phyloP scores from a whole-genome alignment of 2,888 invertebrate genomes.

The Portevinia maculata region DNA sequence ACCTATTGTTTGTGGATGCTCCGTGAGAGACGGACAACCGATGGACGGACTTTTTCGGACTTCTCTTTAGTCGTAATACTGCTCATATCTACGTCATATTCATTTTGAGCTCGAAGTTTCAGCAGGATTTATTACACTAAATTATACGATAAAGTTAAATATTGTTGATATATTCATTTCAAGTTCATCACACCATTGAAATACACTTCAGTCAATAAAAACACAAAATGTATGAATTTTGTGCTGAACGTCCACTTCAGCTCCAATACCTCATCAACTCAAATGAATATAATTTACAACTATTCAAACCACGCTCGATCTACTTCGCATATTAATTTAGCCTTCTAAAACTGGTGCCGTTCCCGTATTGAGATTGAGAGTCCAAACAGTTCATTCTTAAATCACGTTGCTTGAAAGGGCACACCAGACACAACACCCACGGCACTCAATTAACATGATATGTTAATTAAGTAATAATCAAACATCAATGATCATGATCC shows the following conservation, averaged over 20 bases:
- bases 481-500: constrained; percentile 27
- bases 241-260: not conserved
- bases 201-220: no score
- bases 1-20: no score
- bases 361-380: constrained; percentile 17
- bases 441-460: constrained; percentile 47
- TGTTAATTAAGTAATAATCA: constrained; percentile 44
- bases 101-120: no score
- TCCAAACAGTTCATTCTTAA: constrained; percentile 30
- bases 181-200: no score
- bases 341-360: constrained; percentile 17
- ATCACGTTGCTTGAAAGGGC: constrained; percentile 53
- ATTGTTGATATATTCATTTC: no score
- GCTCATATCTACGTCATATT: no score
- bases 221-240: not conserved
- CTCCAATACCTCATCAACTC: no score
- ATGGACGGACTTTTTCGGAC: no score
- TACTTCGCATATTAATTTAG: constrained; percentile 19
- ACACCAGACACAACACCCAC: constrained; percentile 48
- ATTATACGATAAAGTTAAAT: no score
- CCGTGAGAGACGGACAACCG: no score
- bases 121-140: no score
- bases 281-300: not conserved
- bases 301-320: not conserved
- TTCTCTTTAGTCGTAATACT: no score